Base-by-base conservation (phyloP, 2,797 vertebrate species). In the Lycodopsis pacificus region DNA sequence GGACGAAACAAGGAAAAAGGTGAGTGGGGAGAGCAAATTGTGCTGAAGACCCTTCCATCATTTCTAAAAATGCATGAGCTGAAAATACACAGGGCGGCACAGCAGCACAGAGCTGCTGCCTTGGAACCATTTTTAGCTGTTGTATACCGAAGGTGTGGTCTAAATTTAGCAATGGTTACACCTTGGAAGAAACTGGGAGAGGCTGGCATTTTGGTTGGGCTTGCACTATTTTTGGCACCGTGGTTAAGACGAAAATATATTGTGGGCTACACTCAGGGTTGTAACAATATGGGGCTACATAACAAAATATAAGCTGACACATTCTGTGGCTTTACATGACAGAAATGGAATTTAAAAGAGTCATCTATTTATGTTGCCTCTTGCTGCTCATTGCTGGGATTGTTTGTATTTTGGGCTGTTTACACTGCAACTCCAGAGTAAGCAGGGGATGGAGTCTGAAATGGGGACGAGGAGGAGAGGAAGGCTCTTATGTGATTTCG, bases 121-220 rank as follows among this genome's bases (percentile, higher is more conserved):
- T 11, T 81, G 53, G 57, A 83, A 56, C 61, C 88, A 80, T 83
- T 88, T 92, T 85, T 82, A 89, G 89, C 72, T 1, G 27, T 12
- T 87, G 88, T 87, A 71, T 85, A 77, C 83, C 14, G 25, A 88
- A 93, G 91, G 89, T 91, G 90, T 77, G 86, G 78, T 87, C 90
- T 94, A 94, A 82, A 93, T 93, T 86, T 92, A 94, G 91, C 85
- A 32, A 20, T 63, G 88, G 76, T 80, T 92, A 83, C 91, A 91
- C 92, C 90, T 93, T 87, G 86, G 89, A 86, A 86, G 85, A 92
- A 90, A 86, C 73, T 80, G 91, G 88, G 84, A 90, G 85, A 92
- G 90, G 90, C 87, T 90, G 83, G 81, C 64, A 74, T 88, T 91
- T 87, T 87, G 77, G 90, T 88, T 90, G 86, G 85, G 73, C 73